A percentile compares a stretch with the other conserved stretches of the same genome.
These are phyloP conservation scores for Xerus rutilus DNA, from an alignment of 2,797 vertebrate genomes.

Conservation along the genomic window DNA sequence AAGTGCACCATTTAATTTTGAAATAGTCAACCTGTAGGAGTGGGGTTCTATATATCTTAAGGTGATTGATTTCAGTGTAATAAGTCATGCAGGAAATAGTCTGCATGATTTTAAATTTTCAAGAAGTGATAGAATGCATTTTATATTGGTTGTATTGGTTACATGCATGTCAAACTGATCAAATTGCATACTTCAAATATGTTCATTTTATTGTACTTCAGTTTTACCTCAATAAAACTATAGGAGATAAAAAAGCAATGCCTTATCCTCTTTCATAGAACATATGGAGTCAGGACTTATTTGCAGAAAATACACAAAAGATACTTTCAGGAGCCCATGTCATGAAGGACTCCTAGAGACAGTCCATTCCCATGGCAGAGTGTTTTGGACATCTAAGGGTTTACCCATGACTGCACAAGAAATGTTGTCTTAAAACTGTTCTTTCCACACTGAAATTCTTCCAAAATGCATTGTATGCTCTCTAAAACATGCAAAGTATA, in stretches of 20 bases:
- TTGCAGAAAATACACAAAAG: neutral
- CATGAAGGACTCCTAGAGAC: neutral
- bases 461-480: neutral
- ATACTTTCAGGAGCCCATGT: neutral
- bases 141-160: too few species aligned
- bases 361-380: neutral
- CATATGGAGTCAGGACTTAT: neutral
- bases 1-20: too few species aligned
- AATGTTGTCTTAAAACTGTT: neutral
- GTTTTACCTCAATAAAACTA: too few species aligned
- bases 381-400: neutral
- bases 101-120: too few species aligned
- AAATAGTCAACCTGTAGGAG: too few species aligned
- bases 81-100: too few species aligned
- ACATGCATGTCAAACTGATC: too few species aligned
- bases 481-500: slow-evolving; percentile 44
- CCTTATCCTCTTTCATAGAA: neutral
- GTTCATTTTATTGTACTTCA: too few species aligned
- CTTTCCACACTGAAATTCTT: slow-evolving; percentile 24
- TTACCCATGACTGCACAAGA: neutral
- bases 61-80: too few species aligned
- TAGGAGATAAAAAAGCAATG: neutral
- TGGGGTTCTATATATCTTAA: too few species aligned
- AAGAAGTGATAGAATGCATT: too few species aligned
- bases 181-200: too few species aligned